These are phyloP conservation scores for Eumerus sabulonum DNA, from an alignment of 2,888 invertebrate genomes.

Conservation along the genomic window DNA sequence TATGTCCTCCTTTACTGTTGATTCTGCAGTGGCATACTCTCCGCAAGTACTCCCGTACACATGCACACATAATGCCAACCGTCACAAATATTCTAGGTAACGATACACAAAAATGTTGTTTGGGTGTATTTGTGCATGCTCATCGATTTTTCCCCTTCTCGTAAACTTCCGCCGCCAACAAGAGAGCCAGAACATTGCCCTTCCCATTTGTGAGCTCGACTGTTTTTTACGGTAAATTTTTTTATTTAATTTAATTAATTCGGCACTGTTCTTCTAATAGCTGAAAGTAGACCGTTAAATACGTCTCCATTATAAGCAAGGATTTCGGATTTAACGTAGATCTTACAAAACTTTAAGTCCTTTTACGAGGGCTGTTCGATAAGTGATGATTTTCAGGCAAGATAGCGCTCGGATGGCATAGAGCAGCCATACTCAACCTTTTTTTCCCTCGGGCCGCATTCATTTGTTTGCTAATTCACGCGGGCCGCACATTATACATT, in stretches of 20 bases:
- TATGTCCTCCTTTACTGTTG: constrained; percentile 53
- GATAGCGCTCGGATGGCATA: no score
- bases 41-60: constrained; percentile 40
- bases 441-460: no score
- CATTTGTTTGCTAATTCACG: no score
- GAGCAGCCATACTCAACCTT: no score
- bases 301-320: no score
- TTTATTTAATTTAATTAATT: constrained; percentile 11
- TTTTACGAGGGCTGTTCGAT: no score
- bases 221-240: constrained; percentile 20
- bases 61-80: constrained; percentile 9
- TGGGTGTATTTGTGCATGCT: constrained; percentile 52
- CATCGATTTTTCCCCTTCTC: constrained; percentile 61
- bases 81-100: constrained; percentile 27
- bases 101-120: constrained; percentile 25
- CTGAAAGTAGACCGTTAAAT: no score
- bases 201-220: constrained; percentile 19
- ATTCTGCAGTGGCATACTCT: constrained; percentile 55
- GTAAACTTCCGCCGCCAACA: constrained; percentile 6
- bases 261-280: no score
- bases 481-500: no score
- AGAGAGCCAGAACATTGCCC: constrained; percentile 54
- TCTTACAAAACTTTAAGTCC: no score
- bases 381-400: no score
- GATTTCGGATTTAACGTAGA: no score